Conservation (phyloP, 2,113 vertebrate genomes). For the Scatophagus argus region DNA sequence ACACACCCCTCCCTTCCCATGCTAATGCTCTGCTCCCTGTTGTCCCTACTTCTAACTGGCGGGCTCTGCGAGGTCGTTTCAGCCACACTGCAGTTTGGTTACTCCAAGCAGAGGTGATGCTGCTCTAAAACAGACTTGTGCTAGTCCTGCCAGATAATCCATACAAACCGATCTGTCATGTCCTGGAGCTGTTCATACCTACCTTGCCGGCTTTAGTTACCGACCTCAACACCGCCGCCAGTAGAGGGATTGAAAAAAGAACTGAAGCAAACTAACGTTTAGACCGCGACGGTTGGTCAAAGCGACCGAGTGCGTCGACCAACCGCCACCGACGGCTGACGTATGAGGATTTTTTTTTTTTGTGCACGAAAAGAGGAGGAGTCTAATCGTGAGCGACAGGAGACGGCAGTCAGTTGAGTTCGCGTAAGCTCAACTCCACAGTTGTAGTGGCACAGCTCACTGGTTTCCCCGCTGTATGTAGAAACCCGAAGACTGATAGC, state of each 20-base stretch:
- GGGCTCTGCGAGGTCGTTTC: conserved; percentile 36
- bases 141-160: background rate
- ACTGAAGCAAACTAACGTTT: background rate
- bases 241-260: background rate
- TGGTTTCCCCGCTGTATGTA: conserved; percentile 24
- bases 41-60: conserved; percentile 37
- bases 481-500: background rate
- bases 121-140: conserved; percentile 7
- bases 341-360: conserved; percentile 19
- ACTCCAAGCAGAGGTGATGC: conserved; percentile 26
- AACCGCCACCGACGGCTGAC: conserved; percentile 46
- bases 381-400: conserved; percentile 25
- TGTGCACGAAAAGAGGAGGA: conserved; percentile 74
- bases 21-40: conserved; percentile 55
- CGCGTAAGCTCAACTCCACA: conserved; percentile 9
- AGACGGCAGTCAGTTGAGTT: conserved; percentile 24
- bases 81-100: conserved; percentile 36
- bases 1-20: conserved; percentile 48
- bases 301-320: conserved; percentile 37
- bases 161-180: conserved; percentile 2
- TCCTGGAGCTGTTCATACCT: conserved; percentile 41
- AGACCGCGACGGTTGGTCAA: conserved; percentile 12
- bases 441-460: conserved; percentile 43
- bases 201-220: conserved; percentile 50
- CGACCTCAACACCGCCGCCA: conserved; percentile 18